Evolutionary conservation across 2,888 invertebrate species (phyloP).

Genomic region (Philereme vetulata): DNA sequence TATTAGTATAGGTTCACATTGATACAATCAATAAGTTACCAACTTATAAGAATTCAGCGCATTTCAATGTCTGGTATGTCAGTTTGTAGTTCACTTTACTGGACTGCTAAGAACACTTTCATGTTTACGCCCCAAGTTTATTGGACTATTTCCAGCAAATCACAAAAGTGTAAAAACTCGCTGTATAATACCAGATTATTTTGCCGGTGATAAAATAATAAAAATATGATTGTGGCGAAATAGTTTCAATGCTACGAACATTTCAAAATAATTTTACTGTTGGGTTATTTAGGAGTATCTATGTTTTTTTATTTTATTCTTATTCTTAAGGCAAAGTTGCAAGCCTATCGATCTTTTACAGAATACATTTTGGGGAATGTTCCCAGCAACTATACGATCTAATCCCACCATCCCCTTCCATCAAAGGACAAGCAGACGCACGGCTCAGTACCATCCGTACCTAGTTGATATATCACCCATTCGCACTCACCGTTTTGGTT

Average conservation of each 20-base stretch:
- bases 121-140: constrained; percentile 65
- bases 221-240: constrained; percentile 46
- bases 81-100: constrained; percentile 45
- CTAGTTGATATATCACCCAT: too few species aligned
- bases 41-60: constrained; percentile 14
- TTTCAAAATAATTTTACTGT: constrained; percentile 8
- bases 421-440: too few species aligned
- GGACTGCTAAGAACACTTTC: constrained; percentile 59
- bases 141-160: constrained; percentile 68
- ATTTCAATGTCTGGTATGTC: constrained; percentile 13
- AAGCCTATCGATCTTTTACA: too few species aligned
- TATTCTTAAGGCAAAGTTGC: too few species aligned
- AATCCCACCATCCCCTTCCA: too few species aligned
- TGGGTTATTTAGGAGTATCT: not conserved
- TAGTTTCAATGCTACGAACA: constrained; percentile 12
- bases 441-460: too few species aligned
- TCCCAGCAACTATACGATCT: too few species aligned
- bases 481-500: too few species aligned
- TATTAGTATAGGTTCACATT: too few species aligned
- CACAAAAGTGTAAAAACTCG: constrained; percentile 55
- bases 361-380: too few species aligned
- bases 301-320: not conserved
- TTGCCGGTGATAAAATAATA: constrained; percentile 50
- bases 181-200: constrained; percentile 51
- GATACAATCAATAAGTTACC: too few species aligned